Percentiles rank a stretch among this genome's conserved stretches.
Evolutionary conservation across 2,113 vertebrate species (phyloP).

Genomic region (Megaleporinus macrocephalus): DNA sequence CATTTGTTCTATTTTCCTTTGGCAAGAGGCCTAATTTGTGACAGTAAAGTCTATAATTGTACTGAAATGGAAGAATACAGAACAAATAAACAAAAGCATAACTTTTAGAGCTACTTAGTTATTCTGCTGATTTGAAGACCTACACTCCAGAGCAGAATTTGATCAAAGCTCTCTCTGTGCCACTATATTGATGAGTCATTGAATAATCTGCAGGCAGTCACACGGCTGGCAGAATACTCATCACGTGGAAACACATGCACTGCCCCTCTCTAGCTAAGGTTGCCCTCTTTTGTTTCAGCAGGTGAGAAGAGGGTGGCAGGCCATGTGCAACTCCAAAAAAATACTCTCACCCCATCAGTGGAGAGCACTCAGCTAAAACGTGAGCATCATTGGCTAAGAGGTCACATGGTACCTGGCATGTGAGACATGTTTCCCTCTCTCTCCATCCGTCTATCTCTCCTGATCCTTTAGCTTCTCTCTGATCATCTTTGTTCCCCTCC

Average conservation of each 20-base stretch:
- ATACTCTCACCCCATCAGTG: slow-evolving; percentile 5
- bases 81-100: background rate
- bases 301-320: slow-evolving; percentile 28
- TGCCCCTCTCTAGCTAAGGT: slow-evolving; percentile 10
- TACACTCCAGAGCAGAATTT: background rate
- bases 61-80: too few species aligned
- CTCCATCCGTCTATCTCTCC: background rate
- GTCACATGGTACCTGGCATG: slow-evolving; percentile 54
- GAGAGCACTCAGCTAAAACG: slow-evolving; percentile 48
- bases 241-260: slow-evolving; percentile 33
- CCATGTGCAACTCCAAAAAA: slow-evolving; percentile 52
- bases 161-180: background rate
- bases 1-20: background rate
- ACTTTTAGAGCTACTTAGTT: background rate
- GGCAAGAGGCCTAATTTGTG: background rate
- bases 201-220: slow-evolving; percentile 28
- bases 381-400: slow-evolving; percentile 30
- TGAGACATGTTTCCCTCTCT: slow-evolving; percentile 48
- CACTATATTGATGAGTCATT: slow-evolving; percentile 21
- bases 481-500: slow-evolving; percentile 5
- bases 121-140: background rate
- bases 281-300: slow-evolving; percentile 22
- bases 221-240: slow-evolving; percentile 26
- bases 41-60: too few species aligned
- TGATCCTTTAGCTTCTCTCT: slow-evolving; percentile 24